Evolutionary conservation across 92 coral and sea anemone genomes (phyloP).

Genomic region (Epizoanthus ramosus): DNA sequence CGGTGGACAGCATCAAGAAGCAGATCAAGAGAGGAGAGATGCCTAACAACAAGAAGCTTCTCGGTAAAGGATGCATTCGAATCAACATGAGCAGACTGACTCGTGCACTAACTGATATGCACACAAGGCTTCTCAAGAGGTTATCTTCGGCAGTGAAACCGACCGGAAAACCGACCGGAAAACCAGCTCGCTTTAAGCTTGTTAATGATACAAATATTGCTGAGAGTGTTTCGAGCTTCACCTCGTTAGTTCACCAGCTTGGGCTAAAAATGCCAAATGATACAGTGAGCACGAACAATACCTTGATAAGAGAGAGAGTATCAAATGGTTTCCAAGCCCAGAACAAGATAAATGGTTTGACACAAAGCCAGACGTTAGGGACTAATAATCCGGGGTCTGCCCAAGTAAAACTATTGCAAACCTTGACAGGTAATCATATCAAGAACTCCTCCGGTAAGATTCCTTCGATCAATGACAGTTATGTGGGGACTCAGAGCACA

Average conservation of each 20-base stretch:
- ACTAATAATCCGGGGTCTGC: neutral
- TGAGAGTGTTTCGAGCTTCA: neutral
- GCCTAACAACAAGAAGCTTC: neutral
- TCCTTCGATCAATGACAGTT: too few relatives aligned
- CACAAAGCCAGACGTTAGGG: neutral
- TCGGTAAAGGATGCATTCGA: constrained; percentile 16
- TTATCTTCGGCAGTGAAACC: neutral
- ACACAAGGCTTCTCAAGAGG: neutral
- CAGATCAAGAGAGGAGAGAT: neutral
- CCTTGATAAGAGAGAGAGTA: constrained; percentile 2
- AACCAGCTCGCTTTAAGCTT: neutral
- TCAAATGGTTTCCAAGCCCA: neutral
- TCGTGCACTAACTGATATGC: neutral
- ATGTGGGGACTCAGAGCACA: too few relatives aligned
- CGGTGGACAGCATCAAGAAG: neutral
- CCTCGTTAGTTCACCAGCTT: constrained; percentile 16
- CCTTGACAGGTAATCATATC: neutral
- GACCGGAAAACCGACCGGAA: neutral
- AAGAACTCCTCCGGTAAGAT: neutral
- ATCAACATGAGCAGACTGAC: constrained; percentile 21
- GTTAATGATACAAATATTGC: neutral
- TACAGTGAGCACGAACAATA: constrained; percentile 23
- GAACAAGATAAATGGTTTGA: neutral
- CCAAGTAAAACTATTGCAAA: neutral
- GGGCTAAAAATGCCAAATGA: constrained; percentile 33